A percentile compares a stretch with the other conserved stretches of the same genome.
Conservation (phyloP, 2,797 vertebrate species). For the Melanotaenia boesemani region DNA sequence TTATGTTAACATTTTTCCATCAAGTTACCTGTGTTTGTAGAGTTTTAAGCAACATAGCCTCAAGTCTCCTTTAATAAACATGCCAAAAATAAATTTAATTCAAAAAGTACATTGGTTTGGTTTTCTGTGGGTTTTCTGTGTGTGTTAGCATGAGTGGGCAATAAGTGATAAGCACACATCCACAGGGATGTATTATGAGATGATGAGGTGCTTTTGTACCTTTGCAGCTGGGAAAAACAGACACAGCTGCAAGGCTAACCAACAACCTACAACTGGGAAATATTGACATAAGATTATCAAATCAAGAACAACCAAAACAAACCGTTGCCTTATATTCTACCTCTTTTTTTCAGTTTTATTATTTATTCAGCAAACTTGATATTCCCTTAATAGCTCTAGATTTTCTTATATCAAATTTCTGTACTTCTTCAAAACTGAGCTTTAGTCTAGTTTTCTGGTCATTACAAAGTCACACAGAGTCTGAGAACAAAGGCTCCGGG, state of each 20-base stretch:
- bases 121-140: conserved; percentile 18
- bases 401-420: conserved; percentile 10
- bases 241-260: conserved; percentile 15
- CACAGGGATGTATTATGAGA: conserved; percentile 33
- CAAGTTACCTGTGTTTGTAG: not conserved
- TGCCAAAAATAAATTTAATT: conserved; percentile 17
- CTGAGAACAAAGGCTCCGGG: conserved; percentile 53
- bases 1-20: not conserved
- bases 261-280: conserved; percentile 18
- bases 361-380: not conserved
- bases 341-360: conserved; percentile 10
- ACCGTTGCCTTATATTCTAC: not conserved
- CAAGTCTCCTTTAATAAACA: conserved; percentile 31
- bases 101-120: conserved; percentile 27
- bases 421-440: conserved; percentile 5
- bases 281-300: conserved; percentile 21
- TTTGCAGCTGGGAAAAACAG: conserved; percentile 28
- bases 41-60: conserved; percentile 20
- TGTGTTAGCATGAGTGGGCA: conserved; percentile 30
- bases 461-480: conserved; percentile 46
- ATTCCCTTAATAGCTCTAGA: not conserved
- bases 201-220: conserved; percentile 37
- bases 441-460: conserved; percentile 37
- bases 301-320: conserved; percentile 9
- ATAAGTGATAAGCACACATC: conserved; percentile 29